These are phyloP conservation scores for Adelges cooleyi DNA, from an alignment of 1,140 invertebrate species.

Conservation along the genomic window DNA sequence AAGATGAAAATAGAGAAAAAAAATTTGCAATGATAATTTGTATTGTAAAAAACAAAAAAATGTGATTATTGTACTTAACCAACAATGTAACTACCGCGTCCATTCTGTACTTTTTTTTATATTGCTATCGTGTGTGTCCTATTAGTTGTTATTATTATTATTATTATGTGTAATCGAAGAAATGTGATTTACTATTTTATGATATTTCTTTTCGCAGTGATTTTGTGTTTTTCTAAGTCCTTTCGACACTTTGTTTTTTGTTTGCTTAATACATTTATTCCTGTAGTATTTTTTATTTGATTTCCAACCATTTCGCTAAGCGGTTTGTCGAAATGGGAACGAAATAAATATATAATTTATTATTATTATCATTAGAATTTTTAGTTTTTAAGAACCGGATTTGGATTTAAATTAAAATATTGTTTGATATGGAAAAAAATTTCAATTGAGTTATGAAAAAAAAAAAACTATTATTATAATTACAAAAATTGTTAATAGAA, in stretches of 20 bases:
- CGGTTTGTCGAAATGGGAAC: constrained; percentile 1
- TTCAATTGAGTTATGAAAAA: no score
- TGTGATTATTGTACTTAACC: constrained; percentile 17
- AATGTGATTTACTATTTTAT: constrained; percentile 26
- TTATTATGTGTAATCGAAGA: constrained; percentile 21
- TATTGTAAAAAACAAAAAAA: no score
- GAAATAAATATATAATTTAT: background rate
- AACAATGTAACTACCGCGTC: background rate
- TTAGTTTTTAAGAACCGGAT: no score
- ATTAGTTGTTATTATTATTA: constrained; percentile 20
- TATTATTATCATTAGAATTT: no score
- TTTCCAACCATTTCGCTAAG: background rate
- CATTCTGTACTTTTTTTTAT: constrained; percentile 12
- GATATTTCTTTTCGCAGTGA: background rate
- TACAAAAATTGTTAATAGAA: no score
- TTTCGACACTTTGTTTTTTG: background rate
- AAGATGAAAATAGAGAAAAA: no score
- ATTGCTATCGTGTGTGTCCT: constrained; percentile 20
- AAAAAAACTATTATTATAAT: no score
- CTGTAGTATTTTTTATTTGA: constrained; percentile 15
- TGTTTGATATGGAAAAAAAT: no score
- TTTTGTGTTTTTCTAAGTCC: background rate
- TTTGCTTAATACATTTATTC: background rate
- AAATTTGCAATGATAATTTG: constrained; percentile 12
- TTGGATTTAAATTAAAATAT: no score